These are phyloP conservation scores for Enteromius afrohamiltoni DNA, from an alignment of 2,797 vertebrate species.

Conservation along the genomic window DNA sequence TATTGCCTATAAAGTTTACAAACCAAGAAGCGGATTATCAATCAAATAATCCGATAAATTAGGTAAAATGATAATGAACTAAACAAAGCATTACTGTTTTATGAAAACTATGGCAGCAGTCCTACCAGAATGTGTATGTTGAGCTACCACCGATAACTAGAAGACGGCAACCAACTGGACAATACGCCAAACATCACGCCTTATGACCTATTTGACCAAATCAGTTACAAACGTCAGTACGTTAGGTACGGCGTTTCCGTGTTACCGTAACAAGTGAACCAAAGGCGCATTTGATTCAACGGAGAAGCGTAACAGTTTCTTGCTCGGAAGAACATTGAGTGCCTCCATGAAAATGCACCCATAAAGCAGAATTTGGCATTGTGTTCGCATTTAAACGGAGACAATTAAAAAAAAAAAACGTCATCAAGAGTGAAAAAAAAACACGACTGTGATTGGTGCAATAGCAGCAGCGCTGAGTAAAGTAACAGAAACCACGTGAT, in stretches of 20 bases:
- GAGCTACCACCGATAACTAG: not conserved
- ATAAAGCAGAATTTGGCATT: not conserved
- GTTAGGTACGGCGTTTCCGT: not conserved
- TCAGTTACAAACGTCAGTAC: too few relatives aligned
- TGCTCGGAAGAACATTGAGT: not conserved
- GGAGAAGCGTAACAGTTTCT: not conserved
- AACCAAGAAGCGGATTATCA: not conserved
- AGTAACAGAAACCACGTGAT: not conserved
- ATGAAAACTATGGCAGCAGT: not conserved
- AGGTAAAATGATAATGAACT: not conserved
- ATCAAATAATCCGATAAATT: not conserved
- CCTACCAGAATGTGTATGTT: not conserved
- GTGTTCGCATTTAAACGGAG: not conserved
- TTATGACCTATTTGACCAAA: not conserved
- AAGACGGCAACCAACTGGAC: not conserved
- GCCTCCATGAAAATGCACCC: not conserved
- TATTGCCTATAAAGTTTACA: not conserved
- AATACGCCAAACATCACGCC: not conserved
- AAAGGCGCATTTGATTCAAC: not conserved
- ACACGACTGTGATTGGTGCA: not conserved
- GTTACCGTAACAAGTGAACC: conserved; percentile 11
- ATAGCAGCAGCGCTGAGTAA: not conserved
- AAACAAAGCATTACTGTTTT: not conserved
- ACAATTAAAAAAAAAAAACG: too few relatives aligned
- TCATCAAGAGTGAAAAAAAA: too few relatives aligned